phyloP scores from a whole-genome alignment of 1,140 invertebrate genomes.

The Liolophura sinensis region DNA sequence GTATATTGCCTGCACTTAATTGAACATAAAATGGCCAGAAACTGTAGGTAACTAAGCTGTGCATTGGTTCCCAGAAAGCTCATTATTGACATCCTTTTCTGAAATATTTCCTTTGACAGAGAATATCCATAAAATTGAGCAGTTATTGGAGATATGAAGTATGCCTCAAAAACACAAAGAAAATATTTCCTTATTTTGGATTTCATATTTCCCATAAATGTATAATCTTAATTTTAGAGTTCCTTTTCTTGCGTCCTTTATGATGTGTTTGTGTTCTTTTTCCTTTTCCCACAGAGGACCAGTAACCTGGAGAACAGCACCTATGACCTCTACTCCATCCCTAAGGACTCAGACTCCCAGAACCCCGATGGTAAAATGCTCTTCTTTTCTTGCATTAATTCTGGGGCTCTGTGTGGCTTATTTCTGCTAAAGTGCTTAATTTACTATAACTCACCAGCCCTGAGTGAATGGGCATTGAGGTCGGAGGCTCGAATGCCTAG shows the following conservation, averaged over 20 bases:
- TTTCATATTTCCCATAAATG: neutral
- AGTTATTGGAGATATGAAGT: no score
- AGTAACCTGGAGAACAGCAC: constrained; percentile 83
- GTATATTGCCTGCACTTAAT: neutral
- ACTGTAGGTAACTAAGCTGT: no score
- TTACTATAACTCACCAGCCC: no score
- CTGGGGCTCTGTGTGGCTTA: neutral
- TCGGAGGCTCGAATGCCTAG: no score
- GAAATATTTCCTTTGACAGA: no score
- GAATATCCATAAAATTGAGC: no score
- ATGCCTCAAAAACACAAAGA: no score
- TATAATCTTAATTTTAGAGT: neutral
- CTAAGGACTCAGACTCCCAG: constrained; percentile 71
- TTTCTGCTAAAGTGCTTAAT: no score
- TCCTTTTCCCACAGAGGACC: constrained; percentile 59
- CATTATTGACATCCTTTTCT: no score
- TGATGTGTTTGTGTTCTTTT: constrained; percentile 10
- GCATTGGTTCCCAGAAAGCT: no score
- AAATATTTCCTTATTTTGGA: no score
- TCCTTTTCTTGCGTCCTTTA: neutral
- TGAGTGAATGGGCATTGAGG: no score
- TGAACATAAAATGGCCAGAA: neutral
- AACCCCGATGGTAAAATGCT: constrained; percentile 60
- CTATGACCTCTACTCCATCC: constrained; percentile 92
- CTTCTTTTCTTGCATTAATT: neutral